Evolutionary conservation across 2,797 vertebrate species (phyloP), one percentile per base, ranked within the genome.

Genomic region (Syngnathus acus): DNA sequence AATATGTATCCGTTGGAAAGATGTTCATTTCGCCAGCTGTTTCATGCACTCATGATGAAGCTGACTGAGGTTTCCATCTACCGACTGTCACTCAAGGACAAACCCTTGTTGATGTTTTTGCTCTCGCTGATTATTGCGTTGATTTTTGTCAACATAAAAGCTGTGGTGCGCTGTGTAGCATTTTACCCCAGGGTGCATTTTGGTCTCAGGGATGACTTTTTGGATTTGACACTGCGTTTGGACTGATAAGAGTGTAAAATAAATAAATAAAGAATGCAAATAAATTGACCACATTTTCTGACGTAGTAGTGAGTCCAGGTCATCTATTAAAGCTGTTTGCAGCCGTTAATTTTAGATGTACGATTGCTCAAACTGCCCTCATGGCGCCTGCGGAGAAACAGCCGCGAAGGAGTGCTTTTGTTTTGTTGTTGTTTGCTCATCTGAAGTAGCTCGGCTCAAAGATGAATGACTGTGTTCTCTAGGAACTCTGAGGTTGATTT

Each of bases 401-500:
- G 66, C 62, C 62, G 78, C 68, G 66, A 65, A 61, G 68, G 67
- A 68, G 69, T 73, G 75, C 71, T 72, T 66, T 38, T 43, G 45
- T 58, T 62, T 62, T 72, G 65, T 38, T 43, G 45, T 58, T 62
- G 60, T 54, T 61, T 67, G 57, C 75, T 76, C 75, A 72, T 71
- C 82, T 85, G 82, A 85, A 88, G 87, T 85, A 80, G 82, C 81
- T 83, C 55, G 73, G 84, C 78, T 78, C 76, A 76, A 86, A 86
- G 80, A 89, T 88, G 89, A 88, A 84, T 82, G 88, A 88, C 88
- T 87, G 83, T 80, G 82, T 86, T 88, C 81, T 84, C 76, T 74
- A 76, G 65, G 66, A 88, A 88, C 84, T 86, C 87, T 82, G 67
- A 60, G 86, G 84, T 88, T 87, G 88, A 90, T 90, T 91, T 90